A percentile compares a stretch with the other conserved stretches of the same genome.
phyloP scores from a whole-genome alignment of 2,113 vertebrate genomes.

The Microcebus murinus region DNA sequence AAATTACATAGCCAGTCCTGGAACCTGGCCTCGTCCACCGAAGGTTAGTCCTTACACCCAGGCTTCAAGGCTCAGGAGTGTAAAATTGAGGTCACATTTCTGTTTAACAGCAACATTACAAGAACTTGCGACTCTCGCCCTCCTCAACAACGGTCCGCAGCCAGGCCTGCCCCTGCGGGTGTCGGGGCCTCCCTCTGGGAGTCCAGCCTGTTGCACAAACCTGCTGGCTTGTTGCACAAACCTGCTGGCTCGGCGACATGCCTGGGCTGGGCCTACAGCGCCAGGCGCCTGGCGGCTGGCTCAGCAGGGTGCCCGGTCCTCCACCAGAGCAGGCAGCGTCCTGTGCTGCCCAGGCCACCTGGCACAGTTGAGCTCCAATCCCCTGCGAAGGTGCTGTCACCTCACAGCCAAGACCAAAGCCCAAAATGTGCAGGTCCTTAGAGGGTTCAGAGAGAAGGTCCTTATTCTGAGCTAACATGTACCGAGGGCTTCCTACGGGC shows the following conservation, averaged over 20 bases:
- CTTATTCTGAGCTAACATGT: not conserved
- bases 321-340: not conserved
- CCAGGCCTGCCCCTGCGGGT: not conserved
- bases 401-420: not conserved
- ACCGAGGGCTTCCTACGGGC: too few species aligned
- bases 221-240: not conserved
- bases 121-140: not conserved
- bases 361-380: not conserved
- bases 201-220: not conserved
- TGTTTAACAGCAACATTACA: not conserved
- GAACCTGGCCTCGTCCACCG: not conserved
- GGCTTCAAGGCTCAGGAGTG: not conserved
- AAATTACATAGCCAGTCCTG: not conserved
- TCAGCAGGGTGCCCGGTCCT: too few species aligned
- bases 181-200: not conserved
- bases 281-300: not conserved
- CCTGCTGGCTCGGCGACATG: accelerated
- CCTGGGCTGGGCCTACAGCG: not conserved
- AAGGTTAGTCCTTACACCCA: not conserved
- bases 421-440: not conserved
- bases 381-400: not conserved
- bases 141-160: not conserved
- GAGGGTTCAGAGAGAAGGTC: not conserved
- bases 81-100: not conserved
- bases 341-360: not conserved